Evolutionary conservation across 2,113 vertebrate genomes (phyloP).

Genomic region (Pseudonaja textilis): DNA sequence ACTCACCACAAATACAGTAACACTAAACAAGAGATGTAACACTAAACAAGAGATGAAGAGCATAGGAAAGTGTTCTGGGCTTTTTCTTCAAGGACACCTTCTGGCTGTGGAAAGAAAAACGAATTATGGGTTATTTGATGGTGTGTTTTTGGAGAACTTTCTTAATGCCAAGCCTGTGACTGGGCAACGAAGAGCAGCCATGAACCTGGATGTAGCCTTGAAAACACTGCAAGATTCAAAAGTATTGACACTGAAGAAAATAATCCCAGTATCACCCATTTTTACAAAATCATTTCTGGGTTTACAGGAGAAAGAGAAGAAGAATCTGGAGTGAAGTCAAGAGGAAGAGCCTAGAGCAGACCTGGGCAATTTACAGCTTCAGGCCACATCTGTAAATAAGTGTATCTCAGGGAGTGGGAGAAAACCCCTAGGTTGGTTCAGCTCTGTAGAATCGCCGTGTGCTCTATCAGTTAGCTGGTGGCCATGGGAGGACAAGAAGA

Average conservation of each 20-base stretch:
- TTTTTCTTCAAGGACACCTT: slow-evolving; percentile 51
- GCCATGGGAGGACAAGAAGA: too few species aligned
- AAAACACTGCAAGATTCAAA: not conserved
- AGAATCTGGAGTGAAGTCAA: too few species aligned
- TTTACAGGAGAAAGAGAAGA: too few species aligned
- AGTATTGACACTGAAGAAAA: not conserved
- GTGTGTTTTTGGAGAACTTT: not conserved
- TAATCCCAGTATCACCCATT: not conserved
- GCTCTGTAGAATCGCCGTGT: too few species aligned
- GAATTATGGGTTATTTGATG: not conserved
- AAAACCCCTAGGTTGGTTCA: too few species aligned
- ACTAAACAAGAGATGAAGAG: slow-evolving; percentile 18
- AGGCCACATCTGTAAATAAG: too few species aligned
- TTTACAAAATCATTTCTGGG: not conserved
- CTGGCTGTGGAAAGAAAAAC: not conserved
- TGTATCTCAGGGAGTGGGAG: too few species aligned
- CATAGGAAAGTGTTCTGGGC: slow-evolving; percentile 63
- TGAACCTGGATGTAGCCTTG: not conserved
- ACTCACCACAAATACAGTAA: not conserved
- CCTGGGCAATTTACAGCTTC: too few species aligned
- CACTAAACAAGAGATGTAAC: not conserved
- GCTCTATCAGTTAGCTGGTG: too few species aligned
- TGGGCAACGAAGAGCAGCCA: not conserved
- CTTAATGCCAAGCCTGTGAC: not conserved
- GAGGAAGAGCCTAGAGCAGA: too few species aligned